Evolutionary conservation across 2,888 invertebrate species (phyloP), one percentile per base, ranked within the genome.

Genomic region (Panorpa germanica): DNA sequence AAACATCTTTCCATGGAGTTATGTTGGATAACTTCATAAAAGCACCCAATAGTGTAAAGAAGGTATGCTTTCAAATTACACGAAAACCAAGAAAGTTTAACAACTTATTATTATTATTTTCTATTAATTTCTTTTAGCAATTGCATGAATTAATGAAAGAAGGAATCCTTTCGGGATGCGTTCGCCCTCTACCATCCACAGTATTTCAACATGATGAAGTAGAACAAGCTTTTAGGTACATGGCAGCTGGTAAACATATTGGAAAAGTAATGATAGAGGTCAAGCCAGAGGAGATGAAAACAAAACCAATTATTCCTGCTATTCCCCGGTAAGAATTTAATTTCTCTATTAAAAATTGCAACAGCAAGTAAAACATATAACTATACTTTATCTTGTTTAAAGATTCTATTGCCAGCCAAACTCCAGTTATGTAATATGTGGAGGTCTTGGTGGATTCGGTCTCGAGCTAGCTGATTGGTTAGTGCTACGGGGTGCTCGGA

Each of bases 391-490:
- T 8, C 47, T 46, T 1, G 13, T 43, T 3, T 45, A 39, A 4
- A 47, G 49, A 36, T 31, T 48, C 1, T 52, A 48, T 35, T 55
- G 51, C 17, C 44, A 45, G n/a, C 38, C 43, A 1, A 35, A 47
- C 5, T 29, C 44, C 9, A 40, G 40, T 7, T 66, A 80, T 53
- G 44, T 80, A 0, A 62, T 80, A 4, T 59, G 72, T 2, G 80
- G 81, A 8, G 90, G 91, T 25, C 61, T 93, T 1, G 93, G 93
- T 24, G 91, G 91, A 0, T 85, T 93, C 45, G 93, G 91, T 4
- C 57, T 93, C 27, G 91, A 93, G 50, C 51, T 91, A 27, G 71
- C 75, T 1, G 77, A 85, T 43, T 88, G 85, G 83, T 56, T 95
- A 42, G 65, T 86, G 28, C 50, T 78, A 29, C 64, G 90, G 37